Evolutionary conservation across 2,888 invertebrate species (phyloP).

Genomic region (Exephanes ischioxanthus): DNA sequence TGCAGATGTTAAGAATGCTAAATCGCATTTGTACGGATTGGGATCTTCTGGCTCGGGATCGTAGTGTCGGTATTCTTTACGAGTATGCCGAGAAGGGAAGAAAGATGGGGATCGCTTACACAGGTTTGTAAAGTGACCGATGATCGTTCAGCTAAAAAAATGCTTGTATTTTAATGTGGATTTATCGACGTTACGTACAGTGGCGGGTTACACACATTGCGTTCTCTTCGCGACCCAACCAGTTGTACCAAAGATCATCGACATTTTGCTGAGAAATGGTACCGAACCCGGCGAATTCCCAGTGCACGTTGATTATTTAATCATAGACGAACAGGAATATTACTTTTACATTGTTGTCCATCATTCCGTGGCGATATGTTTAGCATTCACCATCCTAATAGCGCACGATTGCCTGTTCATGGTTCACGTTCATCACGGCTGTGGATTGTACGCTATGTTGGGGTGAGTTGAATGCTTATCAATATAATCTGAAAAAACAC

Average conservation of each 20-base stretch:
- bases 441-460: not conserved
- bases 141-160: not conserved
- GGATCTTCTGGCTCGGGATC: slow-evolving; percentile 37
- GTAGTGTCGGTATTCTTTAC: slow-evolving; percentile 32
- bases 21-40: slow-evolving; percentile 34
- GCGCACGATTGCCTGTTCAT: not conserved
- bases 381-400: not conserved
- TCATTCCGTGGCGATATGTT: not conserved
- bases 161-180: not conserved
- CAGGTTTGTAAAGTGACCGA: slow-evolving; percentile 34
- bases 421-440: not conserved
- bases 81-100: slow-evolving; percentile 31
- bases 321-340: slow-evolving; percentile 46
- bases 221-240: slow-evolving; percentile 50
- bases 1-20: slow-evolving; percentile 17
- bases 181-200: slow-evolving; percentile 16
- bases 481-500: not conserved
- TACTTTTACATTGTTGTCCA: slow-evolving; percentile 30
- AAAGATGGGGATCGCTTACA: slow-evolving; percentile 31
- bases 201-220: slow-evolving; percentile 7
- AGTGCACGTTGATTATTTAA: slow-evolving; percentile 45
- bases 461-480: not conserved
- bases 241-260: slow-evolving; percentile 49
- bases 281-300: slow-evolving; percentile 52
- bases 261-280: slow-evolving; percentile 41